Conservation (phyloP, 53 echinoderm and acorn worm species). For the Paelopatides confundens region DNA sequence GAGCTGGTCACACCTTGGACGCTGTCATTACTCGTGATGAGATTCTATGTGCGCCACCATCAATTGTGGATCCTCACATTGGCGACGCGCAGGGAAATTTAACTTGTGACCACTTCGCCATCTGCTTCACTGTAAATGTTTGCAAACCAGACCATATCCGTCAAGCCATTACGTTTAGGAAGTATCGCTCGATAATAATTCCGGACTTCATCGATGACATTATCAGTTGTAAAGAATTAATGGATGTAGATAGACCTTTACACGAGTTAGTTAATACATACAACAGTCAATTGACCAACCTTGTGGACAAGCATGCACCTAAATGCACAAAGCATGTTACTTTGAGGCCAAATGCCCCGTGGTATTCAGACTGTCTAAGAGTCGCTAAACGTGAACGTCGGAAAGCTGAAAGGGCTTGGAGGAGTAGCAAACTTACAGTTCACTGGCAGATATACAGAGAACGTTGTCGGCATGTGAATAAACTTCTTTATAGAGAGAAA, state of each 20-base stretch:
- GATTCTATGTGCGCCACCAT: background rate
- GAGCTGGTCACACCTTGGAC: slow-evolving; percentile 51
- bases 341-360: slow-evolving; percentile 1
- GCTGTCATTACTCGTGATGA: background rate
- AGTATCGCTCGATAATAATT: slow-evolving; percentile 5
- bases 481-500: slow-evolving; percentile 16
- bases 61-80: background rate
- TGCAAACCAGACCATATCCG: background rate
- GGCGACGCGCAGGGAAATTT: slow-evolving; percentile 7
- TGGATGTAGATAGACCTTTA: background rate
- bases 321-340: background rate
- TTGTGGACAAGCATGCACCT: slow-evolving; percentile 13
- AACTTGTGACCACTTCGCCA: slow-evolving; percentile 20
- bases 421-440: slow-evolving; percentile 10
- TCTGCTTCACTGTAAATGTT: background rate
- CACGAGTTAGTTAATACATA: background rate
- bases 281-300: background rate
- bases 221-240: background rate
- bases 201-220: slow-evolving; percentile 3
- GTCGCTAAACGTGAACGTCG: slow-evolving; percentile 19
- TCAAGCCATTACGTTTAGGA: background rate
- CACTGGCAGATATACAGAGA: slow-evolving; percentile 32
- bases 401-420: slow-evolving; percentile 27
- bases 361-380: slow-evolving; percentile 4
- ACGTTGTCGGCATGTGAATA: slow-evolving; percentile 4